Conservation (phyloP, 2,888 invertebrate genomes). For the Clepsis dumicolana region DNA sequence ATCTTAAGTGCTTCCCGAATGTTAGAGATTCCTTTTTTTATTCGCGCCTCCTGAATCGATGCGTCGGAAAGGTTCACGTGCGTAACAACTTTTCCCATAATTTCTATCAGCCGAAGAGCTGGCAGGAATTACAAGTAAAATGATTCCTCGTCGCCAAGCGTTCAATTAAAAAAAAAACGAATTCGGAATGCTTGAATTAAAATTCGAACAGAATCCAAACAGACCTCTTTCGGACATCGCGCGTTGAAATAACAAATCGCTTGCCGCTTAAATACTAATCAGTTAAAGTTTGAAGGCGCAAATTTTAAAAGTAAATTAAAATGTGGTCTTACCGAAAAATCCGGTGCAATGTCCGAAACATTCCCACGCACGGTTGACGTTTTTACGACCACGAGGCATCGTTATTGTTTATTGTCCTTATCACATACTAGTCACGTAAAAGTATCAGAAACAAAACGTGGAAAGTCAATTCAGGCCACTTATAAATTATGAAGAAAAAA, state of each 20-base stretch:
- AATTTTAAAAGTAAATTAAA: not conserved
- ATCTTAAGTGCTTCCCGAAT: not conserved
- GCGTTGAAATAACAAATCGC: conserved; percentile 18
- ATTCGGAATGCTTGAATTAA: not conserved
- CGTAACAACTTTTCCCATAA: conserved; percentile 4
- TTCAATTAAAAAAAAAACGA: conserved; percentile 9
- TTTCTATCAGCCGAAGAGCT: not conserved
- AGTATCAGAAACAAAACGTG: conserved; percentile 67
- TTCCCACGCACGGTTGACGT: conserved; percentile 79
- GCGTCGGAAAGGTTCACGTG: not conserved
- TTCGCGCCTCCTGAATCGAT: not conserved
- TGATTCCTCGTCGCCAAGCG: conserved; percentile 22
- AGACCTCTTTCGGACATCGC: not conserved
- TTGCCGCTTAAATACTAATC: conserved; percentile 19
- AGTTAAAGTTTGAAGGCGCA: not conserved
- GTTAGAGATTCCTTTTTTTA: not conserved
- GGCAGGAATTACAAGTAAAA: not conserved
- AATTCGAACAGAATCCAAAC: not conserved
- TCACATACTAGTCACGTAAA: conserved; percentile 15
- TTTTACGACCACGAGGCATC: conserved; percentile 74
- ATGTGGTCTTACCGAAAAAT: conserved; percentile 67
- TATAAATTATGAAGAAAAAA: conserved; percentile 53
- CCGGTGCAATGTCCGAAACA: conserved; percentile 77
- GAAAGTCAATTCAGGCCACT: conserved; percentile 74
- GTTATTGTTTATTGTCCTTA: conserved; percentile 51